Conservation (phyloP, 1,140 invertebrate species). For the Tigriopus japonicus region DNA sequence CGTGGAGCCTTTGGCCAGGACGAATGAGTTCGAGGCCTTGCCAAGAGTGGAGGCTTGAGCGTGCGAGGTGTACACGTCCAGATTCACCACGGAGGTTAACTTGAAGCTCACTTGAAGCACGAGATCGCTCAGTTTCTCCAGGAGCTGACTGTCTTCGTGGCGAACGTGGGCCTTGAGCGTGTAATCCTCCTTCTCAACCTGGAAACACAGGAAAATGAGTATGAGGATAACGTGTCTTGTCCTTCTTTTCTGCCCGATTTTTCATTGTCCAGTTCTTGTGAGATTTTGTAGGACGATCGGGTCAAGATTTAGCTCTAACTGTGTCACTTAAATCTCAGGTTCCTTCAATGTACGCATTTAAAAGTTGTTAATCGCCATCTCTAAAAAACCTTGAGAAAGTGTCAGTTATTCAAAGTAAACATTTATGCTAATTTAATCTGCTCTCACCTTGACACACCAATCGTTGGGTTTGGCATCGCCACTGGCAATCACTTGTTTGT, state of each 20-base stretch:
- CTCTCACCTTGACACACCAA: conserved; percentile 18
- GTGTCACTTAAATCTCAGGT: too few relatives aligned
- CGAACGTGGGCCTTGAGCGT: conserved; percentile 61
- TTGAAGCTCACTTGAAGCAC: conserved; percentile 56
- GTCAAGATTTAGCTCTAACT: too few relatives aligned
- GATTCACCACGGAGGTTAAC: conserved; percentile 40
- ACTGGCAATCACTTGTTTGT: conserved; percentile 61
- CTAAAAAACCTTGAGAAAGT: too few relatives aligned
- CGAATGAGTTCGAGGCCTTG: conserved; percentile 16
- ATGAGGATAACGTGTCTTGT: background rate
- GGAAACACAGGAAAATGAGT: conserved; percentile 25
- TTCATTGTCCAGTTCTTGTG: too few relatives aligned
- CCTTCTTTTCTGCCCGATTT: background rate
- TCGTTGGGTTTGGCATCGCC: conserved; percentile 76
- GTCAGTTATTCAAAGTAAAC: too few relatives aligned
- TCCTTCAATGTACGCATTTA: too few relatives aligned
- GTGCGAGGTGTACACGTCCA: conserved; percentile 49
- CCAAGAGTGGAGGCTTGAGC: conserved; percentile 22
- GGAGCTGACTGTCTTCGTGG: conserved; percentile 61
- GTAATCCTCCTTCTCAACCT: conserved; percentile 92
- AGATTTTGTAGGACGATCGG: too few relatives aligned
- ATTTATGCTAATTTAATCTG: too few relatives aligned
- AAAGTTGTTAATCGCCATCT: too few relatives aligned
- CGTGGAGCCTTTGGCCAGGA: conserved; percentile 19
- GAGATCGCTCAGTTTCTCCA: conserved; percentile 61